These are phyloP conservation scores for Esox masquinongy DNA, from an alignment of 2,797 vertebrate genomes.

Conservation along the genomic window DNA sequence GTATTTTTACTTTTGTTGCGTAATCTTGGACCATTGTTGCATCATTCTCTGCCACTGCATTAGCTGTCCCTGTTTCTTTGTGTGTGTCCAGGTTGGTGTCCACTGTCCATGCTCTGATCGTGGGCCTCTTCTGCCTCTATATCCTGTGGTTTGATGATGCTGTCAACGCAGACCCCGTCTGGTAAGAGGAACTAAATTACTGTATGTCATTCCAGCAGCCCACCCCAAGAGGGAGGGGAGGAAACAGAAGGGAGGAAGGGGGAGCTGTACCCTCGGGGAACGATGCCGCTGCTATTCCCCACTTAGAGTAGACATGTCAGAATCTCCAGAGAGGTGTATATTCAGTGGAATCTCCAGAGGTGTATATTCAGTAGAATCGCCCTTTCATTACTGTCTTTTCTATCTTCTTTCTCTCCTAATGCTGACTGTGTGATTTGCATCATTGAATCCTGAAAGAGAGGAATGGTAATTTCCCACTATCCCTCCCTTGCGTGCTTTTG, in stretches of 20 bases:
- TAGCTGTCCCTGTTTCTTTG: constrained; percentile 7
- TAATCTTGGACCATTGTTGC: no score
- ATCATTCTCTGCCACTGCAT: background rate
- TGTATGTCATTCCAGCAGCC: constrained; percentile 24
- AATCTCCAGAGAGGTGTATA: constrained; percentile 23
- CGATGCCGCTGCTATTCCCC: constrained; percentile 19
- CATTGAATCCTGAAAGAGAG: constrained; percentile 53
- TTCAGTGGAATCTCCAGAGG: constrained; percentile 45
- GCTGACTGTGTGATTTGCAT: constrained; percentile 52
- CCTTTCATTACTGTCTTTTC: constrained; percentile 60
- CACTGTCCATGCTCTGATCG: constrained; percentile 78
- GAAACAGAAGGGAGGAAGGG: constrained; percentile 31
- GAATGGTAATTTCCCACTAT: constrained; percentile 43
- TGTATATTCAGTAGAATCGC: constrained; percentile 29
- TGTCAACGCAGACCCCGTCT: constrained; percentile 79
- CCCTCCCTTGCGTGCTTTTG: background rate
- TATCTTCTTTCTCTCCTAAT: constrained; percentile 34
- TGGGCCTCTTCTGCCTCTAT: constrained; percentile 82
- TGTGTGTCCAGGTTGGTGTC: constrained; percentile 71
- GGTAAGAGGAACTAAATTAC: constrained; percentile 67
- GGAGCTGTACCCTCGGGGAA: constrained; percentile 34
- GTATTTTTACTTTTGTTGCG: background rate
- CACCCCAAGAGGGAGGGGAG: constrained; percentile 20
- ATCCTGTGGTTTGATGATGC: constrained; percentile 81
- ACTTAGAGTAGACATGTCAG: background rate